phyloP scores from a whole-genome alignment of 2,113 vertebrate species.

The Tretioscincus oriximinensis region DNA sequence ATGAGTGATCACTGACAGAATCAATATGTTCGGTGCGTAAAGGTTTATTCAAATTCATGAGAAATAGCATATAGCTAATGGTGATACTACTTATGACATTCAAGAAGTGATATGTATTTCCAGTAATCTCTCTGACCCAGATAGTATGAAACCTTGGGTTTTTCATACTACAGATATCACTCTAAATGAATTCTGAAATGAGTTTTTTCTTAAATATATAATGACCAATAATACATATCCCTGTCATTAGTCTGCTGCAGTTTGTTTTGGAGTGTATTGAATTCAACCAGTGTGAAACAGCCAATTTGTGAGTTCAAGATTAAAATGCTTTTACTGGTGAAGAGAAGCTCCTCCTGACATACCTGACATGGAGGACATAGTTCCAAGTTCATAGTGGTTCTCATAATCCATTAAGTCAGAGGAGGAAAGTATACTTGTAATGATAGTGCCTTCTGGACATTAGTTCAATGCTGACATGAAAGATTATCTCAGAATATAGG shows the following conservation, averaged over 20 bases:
- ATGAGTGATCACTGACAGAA: conserved; percentile 31
- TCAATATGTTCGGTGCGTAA: conserved; percentile 16
- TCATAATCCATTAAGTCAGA: background rate
- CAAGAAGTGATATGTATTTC: background rate
- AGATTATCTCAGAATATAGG: background rate
- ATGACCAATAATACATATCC: background rate
- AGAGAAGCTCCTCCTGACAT: background rate
- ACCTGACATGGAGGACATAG: background rate
- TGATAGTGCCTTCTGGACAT: background rate
- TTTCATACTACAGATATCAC: conserved; percentile 4
- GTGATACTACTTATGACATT: conserved; percentile 20
- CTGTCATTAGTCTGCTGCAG: background rate
- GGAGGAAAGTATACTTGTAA: background rate
- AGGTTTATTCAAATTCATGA: conserved; percentile 12
- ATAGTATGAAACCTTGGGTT: conserved; percentile 11
- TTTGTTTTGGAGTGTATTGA: background rate
- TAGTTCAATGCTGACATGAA: background rate
- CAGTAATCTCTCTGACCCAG: background rate
- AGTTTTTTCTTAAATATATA: background rate
- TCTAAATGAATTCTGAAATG: background rate
- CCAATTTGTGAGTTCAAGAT: background rate
- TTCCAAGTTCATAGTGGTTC: background rate
- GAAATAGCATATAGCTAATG: conserved; percentile 13
- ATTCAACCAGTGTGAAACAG: background rate
- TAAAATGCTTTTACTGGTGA: background rate